phyloP scores from a whole-genome alignment of 2,888 invertebrate species.

The Conistra vaccinii region DNA sequence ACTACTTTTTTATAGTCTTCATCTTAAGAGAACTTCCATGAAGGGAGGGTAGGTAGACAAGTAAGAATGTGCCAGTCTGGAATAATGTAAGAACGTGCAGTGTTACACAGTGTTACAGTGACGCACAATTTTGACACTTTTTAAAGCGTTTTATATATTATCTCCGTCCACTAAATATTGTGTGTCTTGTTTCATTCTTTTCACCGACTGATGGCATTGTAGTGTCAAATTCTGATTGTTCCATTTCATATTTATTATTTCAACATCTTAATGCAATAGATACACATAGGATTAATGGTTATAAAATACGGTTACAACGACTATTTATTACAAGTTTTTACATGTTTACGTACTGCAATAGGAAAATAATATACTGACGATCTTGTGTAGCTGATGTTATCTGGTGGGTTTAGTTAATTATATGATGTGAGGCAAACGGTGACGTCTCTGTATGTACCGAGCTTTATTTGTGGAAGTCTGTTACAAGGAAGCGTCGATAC shows the following conservation, averaged over 20 bases:
- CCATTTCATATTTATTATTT: conserved; percentile 56
- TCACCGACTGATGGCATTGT: conserved; percentile 69
- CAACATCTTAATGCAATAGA: conserved; percentile 55
- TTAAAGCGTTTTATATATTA: conserved; percentile 79
- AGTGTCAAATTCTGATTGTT: conserved; percentile 57
- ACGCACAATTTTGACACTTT: conserved; percentile 86
- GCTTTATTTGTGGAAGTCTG: conserved; percentile 56
- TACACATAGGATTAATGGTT: conserved; percentile 52
- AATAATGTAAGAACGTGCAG: conserved; percentile 62
- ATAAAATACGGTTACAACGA: conserved; percentile 60
- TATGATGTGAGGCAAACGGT: conserved; percentile 42
- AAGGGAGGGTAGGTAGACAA: conserved; percentile 65
- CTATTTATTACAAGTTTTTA: conserved; percentile 63
- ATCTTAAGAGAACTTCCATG: conserved; percentile 67
- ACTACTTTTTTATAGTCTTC: conserved; percentile 72
- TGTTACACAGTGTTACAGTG: conserved; percentile 72
- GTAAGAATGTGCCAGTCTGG: conserved; percentile 52
- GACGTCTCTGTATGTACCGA: conserved; percentile 46
- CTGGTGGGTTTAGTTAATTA: conserved; percentile 59
- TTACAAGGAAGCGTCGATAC: conserved; percentile 57
- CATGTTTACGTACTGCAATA: conserved; percentile 58
- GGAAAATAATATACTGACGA: conserved; percentile 53
- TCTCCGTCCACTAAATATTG: conserved; percentile 86
- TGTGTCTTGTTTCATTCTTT: conserved; percentile 75
- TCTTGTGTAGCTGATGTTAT: conserved; percentile 52